phyloP scores from a whole-genome alignment of 1,140 invertebrate species.

The Linepithema humile region DNA sequence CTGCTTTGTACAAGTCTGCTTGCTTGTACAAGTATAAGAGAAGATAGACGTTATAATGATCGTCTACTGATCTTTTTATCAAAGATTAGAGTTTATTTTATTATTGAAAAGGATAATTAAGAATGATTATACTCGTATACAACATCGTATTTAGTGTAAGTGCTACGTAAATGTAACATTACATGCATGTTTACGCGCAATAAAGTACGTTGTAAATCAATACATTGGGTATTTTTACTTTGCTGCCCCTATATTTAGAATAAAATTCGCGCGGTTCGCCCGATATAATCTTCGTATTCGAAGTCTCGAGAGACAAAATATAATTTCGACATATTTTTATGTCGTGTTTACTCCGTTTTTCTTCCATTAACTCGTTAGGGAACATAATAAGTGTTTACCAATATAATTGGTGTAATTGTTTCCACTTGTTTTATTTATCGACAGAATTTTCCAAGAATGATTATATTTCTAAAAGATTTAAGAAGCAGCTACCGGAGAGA shows the following conservation, averaged over 20 bases:
- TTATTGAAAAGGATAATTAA: constrained; percentile 71
- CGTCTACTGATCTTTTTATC: constrained; percentile 78
- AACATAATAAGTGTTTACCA: background rate
- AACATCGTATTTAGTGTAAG: constrained; percentile 59
- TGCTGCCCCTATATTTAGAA: background rate
- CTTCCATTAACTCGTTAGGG: background rate
- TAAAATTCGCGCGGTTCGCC: background rate
- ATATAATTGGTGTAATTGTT: background rate
- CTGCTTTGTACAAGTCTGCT: too few species aligned
- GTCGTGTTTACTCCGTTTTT: background rate
- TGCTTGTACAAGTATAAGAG: too few species aligned
- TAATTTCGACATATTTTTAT: background rate
- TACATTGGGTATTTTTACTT: background rate
- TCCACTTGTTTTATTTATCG: background rate
- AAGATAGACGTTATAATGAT: too few species aligned
- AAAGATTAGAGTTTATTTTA: constrained; percentile 81
- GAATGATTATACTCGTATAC: constrained; percentile 54
- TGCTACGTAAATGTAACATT: constrained; percentile 62
- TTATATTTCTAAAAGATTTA: background rate
- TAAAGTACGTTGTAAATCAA: constrained; percentile 63
- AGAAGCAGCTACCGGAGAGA: too few species aligned
- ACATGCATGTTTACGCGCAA: constrained; percentile 69
- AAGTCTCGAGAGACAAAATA: background rate
- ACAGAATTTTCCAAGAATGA: background rate
- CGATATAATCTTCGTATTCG: background rate